Base-by-base conservation (phyloP, 2,888 invertebrate species). In the Sphaerophoria rueppellii region DNA sequence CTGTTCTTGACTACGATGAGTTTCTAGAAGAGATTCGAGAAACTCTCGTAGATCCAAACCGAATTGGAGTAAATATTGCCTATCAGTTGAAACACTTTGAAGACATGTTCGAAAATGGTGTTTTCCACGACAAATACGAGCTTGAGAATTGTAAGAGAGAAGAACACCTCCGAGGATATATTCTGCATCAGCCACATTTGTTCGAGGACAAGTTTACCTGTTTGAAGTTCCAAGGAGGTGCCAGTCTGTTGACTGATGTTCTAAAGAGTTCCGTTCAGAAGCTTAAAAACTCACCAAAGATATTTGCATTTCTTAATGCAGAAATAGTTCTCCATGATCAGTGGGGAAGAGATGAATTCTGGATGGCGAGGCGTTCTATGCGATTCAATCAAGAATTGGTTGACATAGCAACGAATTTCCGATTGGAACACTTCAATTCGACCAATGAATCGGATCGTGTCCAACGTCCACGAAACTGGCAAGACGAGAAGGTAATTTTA, bases 351-450 rank as follows among this genome's bases (percentile, higher is more conserved):
- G 92, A 92, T 72, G 92, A 94, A 35, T 99, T 96, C 91, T 99
- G 99, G 99, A 92, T 93, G 87, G 96, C 96, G 24, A 93, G 97
- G 81, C 94, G 97, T 88, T 99, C 99, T 89, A 98, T 99, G 97
- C 93, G 96, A 88, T 99, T 98, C 90, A 95, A 95, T 77, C 92
- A 93, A 63, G 91, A 94, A 14, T 93, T 99, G 0, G 90, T 94
- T 9, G 87, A 93, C 60, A 93, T 95, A 46, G 98, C 97, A 0
- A 93, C 93, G 70, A 90, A 94, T 11, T 99, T 95, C 90, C 93
- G 96, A 55, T 88, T 89, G 63, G 88, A 90, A 16, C 92, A 93
- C 88, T 92, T 97, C n/a, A 93, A 94, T 89, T 96, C 96, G 0
- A 92, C 91, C 12, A 94, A 94, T 88, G 90, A 92, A 43, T 79